Conservation (phyloP, 1,140 invertebrate genomes). For the Sarcophaga bullata region DNA sequence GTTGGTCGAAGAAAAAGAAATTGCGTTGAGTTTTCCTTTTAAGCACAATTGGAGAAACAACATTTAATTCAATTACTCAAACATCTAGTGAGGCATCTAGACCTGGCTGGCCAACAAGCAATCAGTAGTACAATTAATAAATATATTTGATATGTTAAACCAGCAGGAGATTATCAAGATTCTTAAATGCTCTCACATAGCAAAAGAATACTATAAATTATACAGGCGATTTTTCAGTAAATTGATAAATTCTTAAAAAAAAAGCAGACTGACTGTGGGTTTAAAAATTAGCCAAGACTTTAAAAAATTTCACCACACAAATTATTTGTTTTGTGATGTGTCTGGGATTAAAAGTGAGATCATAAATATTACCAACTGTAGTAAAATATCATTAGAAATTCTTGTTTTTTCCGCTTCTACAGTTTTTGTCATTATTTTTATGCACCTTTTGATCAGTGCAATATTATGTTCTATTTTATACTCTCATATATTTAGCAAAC, state of each 20-base stretch:
- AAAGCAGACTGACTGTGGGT: neutral
- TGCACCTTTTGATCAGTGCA: neutral
- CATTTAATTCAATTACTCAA: constrained; percentile 19
- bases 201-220: neutral
- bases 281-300: neutral
- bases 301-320: constrained; percentile 9
- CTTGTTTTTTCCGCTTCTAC: neutral
- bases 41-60: neutral
- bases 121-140: constrained; percentile 7
- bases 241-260: neutral
- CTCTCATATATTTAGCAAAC: neutral
- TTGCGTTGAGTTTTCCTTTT: neutral
- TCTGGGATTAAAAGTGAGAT: neutral
- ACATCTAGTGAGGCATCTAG: neutral
- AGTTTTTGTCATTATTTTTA: neutral
- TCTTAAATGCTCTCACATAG: neutral
- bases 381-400: constrained; percentile 9
- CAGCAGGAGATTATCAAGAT: constrained; percentile 13
- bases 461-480: neutral
- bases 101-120: constrained; percentile 6
- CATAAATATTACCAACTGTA: constrained; percentile 27
- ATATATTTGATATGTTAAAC: constrained; percentile 12
- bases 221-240: neutral
- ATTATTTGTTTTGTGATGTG: neutral
- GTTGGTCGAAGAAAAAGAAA: neutral